Evolutionary conservation across 2,113 vertebrate species (phyloP).

Genomic region (Centrocercus urophasianus): DNA sequence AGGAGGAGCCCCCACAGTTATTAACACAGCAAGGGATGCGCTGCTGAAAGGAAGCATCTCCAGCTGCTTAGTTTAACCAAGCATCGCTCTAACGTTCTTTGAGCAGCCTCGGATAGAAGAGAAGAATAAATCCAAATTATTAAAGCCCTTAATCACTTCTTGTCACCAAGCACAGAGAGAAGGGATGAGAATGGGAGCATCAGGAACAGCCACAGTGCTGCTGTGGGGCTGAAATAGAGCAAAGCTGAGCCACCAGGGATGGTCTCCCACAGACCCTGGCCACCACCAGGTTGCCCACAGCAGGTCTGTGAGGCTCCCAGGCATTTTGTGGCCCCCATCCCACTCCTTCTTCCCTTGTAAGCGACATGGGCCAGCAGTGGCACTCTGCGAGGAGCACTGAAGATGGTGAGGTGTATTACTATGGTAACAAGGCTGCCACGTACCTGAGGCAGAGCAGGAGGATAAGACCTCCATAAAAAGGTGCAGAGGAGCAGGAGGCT

Average conservation of each 20-base stretch:
- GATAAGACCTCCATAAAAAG: neutral
- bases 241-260: rapidly evolving
- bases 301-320: neutral
- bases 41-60: neutral
- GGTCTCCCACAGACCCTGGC: neutral
- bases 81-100: neutral
- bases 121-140: neutral
- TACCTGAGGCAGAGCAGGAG: neutral
- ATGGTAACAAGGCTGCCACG: neutral
- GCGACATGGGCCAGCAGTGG: rapidly evolving
- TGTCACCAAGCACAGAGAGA: neutral
- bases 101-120: neutral
- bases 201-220: neutral
- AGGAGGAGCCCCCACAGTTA: neutral
- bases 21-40: rapidly evolving
- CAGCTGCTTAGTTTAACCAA: neutral
- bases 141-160: neutral
- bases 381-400: neutral
- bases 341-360: rapidly evolving
- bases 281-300: neutral
- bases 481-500: neutral
- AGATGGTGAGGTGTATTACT: neutral
- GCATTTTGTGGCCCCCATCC: neutral
- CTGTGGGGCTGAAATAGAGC: neutral
- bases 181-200: neutral